Evolutionary conservation across 2,888 invertebrate species (phyloP), one percentile per base, ranked within the genome.

Genomic region (Alsophila aescularia): DNA sequence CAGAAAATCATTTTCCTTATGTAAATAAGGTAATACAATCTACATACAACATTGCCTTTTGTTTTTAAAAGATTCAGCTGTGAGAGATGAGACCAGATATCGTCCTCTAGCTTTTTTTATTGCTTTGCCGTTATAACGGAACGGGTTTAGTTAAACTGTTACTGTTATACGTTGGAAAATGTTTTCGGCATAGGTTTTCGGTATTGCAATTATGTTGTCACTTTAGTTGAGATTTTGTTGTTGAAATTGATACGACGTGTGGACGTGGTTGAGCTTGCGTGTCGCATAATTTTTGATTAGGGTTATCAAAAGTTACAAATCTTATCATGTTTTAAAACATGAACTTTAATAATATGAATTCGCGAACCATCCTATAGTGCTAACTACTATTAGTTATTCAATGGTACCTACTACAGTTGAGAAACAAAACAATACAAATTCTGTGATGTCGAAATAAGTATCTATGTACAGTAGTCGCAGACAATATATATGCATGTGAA

Each of bases 1-100:
- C 76, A 70, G 67, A 72, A 72, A 79, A 81, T 81, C 71, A 83
- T 83, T 83, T 79, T 73, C 74, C 73, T 72, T 82, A 82, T 81
- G 82, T 74, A 81, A 83, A 83, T 81, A 60, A 45, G 66, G 62
- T 67, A 62, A 74, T 77, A 72, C 61, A 71, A 79, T 81, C 76
- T 77, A 66, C 75, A 75, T 77, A 73, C 67, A 61, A 60, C 64
- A 66, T 61, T 61, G 66, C 63, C 60, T 68, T 69, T 70, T 70
- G 64, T 70, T 71, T 65, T 75, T 72, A 72, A 73, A 73, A 72
- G 66, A 74, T 77, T 64, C 70, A 64, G 50, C 59, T 44, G 60
- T 58, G 51, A 55, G 52, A 60, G 58, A 60, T 58, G 62, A 42
- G 48, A 51, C 37, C 35, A 13, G 6, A 3, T 12, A 6, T 1